Conservation (phyloP, 2,888 invertebrate genomes). For the Campopleginae sp. region DNA sequence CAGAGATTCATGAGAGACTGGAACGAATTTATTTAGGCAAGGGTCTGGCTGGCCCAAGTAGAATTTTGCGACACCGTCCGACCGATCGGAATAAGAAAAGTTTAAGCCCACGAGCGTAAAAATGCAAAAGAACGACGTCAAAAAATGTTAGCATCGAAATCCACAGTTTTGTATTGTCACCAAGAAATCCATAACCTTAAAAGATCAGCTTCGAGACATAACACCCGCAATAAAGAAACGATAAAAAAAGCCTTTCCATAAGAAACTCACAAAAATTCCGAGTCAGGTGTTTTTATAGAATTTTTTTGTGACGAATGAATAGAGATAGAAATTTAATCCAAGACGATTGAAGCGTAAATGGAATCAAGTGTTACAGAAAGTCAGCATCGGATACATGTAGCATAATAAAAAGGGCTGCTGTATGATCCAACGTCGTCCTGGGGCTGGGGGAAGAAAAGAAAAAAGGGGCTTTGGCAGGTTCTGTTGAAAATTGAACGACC, state of each 20-base stretch:
- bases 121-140: no score
- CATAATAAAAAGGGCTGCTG: constrained; percentile 46
- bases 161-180: no score
- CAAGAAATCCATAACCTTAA: no score
- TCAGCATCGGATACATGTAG: constrained; percentile 27
- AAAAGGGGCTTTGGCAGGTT: constrained; percentile 44
- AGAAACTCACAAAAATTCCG: constrained; percentile 10
- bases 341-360: constrained; percentile 46
- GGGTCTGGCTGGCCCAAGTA: no score
- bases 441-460: constrained; percentile 19
- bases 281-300: constrained; percentile 51
- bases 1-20: neutral
- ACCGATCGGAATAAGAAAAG: no score
- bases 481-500: constrained; percentile 46
- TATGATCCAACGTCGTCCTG: neutral
- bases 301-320: constrained; percentile 35
- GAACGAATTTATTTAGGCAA: constrained; percentile 13
- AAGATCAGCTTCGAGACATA: constrained; percentile 17
- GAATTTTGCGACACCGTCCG: no score
- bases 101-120: no score
- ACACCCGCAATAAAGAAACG: neutral
- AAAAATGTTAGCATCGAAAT: no score
- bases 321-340: constrained; percentile 50
- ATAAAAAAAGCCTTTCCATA: constrained; percentile 11
- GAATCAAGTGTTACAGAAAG: constrained; percentile 67